Conservation (phyloP, 92 coral and sea anemone species). For the Epizoanthus rinbou region DNA sequence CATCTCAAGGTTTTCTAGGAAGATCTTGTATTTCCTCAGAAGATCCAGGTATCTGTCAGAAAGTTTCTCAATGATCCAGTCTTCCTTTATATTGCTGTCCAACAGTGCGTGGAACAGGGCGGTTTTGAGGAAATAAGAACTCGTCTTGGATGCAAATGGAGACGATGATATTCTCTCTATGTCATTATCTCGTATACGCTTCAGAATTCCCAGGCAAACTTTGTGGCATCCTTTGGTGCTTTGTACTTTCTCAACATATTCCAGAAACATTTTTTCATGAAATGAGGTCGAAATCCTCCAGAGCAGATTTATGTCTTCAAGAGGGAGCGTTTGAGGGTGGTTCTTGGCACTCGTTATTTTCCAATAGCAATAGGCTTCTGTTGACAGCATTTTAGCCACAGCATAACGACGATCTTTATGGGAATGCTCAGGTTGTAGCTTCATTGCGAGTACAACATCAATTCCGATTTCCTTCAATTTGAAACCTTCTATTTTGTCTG, state of each 20-base stretch:
- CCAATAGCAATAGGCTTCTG: constrained; percentile 20
- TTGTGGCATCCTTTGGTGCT: constrained; percentile 34
- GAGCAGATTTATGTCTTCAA: not conserved
- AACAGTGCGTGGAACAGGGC: constrained; percentile 17
- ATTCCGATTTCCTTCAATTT: constrained; percentile 8
- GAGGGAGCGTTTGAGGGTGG: not conserved
- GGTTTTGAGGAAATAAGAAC: constrained; percentile 38
- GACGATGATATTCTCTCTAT: not conserved
- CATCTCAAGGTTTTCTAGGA: constrained; percentile 7
- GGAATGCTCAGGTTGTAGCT: not conserved
- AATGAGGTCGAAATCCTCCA: constrained; percentile 39
- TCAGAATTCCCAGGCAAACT: constrained; percentile 30
- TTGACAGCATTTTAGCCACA: constrained; percentile 23
- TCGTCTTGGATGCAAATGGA: constrained; percentile 7
- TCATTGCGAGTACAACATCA: constrained; percentile 38
- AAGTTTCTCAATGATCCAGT: constrained; percentile 28
- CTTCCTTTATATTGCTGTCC: constrained; percentile 18
- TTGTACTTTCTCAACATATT: constrained; percentile 23
- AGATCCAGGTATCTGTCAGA: constrained; percentile 34
- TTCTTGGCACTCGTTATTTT: constrained; percentile 7
- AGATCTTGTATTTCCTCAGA: constrained; percentile 14
- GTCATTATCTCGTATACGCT: constrained; percentile 22
- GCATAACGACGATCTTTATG: constrained; percentile 26
- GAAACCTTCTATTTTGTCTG: not conserved
- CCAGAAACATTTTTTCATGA: constrained; percentile 29